These are phyloP conservation scores for Salvelinus alpinus DNA, from an alignment of 2,113 vertebrate species.

Conservation along the genomic window DNA sequence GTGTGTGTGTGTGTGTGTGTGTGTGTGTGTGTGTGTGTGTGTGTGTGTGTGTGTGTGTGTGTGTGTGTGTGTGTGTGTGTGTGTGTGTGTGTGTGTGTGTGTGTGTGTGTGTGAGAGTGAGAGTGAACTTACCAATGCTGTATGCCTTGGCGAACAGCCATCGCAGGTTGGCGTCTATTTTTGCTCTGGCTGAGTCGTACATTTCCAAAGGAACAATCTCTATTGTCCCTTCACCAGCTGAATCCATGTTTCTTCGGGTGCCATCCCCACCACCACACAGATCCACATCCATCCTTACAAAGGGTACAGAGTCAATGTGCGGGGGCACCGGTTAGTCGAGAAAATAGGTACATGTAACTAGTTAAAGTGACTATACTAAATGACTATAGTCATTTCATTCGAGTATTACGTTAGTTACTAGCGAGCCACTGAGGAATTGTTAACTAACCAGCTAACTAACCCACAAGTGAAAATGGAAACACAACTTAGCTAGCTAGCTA, in stretches of 20 bases:
- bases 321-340: no score
- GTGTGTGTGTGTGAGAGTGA: no score
- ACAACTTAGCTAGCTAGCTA: neutral
- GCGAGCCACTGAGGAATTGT: neutral
- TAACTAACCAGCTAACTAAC: no score
- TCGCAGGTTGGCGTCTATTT: slow-evolving; percentile 95
- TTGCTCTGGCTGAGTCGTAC: slow-evolving; percentile 94
- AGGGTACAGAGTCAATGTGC: neutral
- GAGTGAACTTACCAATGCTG: slow-evolving; percentile 84
- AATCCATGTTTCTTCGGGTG: slow-evolving; percentile 87
- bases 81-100: neutral
- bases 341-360: no score
- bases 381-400: neutral
- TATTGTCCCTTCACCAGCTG: slow-evolving; percentile 78
- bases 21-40: neutral
- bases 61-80: neutral
- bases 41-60: no score
- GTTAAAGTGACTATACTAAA: no score
- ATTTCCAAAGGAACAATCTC: slow-evolving; percentile 91
- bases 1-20: no score
- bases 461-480: no score
- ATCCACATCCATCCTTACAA: slow-evolving; percentile 83
- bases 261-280: slow-evolving; percentile 77
- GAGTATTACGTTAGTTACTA: neutral
- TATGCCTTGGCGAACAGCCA: slow-evolving; percentile 98